A percentile compares a stretch with the other conserved stretches of the same genome.
These are phyloP conservation scores for Xyrauchen texanus DNA, from an alignment of 2,113 vertebrate genomes.

Conservation along the genomic window DNA sequence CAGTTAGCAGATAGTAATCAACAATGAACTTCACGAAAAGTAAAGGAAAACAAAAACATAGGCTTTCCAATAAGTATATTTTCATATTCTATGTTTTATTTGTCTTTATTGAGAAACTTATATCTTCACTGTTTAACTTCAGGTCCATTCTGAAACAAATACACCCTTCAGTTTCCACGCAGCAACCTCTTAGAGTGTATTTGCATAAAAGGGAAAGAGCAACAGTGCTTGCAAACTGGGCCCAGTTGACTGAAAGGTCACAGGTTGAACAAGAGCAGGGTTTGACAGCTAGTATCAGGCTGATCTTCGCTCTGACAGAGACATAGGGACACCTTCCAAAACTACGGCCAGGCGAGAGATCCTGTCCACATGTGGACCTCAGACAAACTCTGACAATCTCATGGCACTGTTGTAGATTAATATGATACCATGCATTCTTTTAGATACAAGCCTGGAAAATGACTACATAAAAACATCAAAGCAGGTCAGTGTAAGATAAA, in stretches of 20 bases:
- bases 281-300: slow-evolving; percentile 48
- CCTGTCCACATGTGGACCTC: slow-evolving; percentile 10
- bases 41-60: too few species aligned
- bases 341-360: slow-evolving; percentile 10
- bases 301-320: slow-evolving; percentile 54
- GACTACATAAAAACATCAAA: neutral
- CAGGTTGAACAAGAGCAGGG: slow-evolving; percentile 34
- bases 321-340: slow-evolving; percentile 44
- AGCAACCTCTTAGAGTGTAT: slow-evolving; percentile 59
- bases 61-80: too few species aligned
- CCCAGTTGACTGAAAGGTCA: slow-evolving; percentile 74
- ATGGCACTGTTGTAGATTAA: neutral
- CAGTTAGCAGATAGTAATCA: too few species aligned
- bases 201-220: slow-evolving; percentile 69
- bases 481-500: neutral
- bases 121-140: too few species aligned
- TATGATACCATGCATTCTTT: neutral
- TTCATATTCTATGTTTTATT: too few species aligned
- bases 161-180: slow-evolving; percentile 17
- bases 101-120: too few species aligned
- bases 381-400: neutral
- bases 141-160: neutral
- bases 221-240: slow-evolving; percentile 69
- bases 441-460: neutral
- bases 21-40: too few species aligned